phyloP scores from a whole-genome alignment of 2,797 vertebrate species.

The Uromys caudimaculatus region DNA sequence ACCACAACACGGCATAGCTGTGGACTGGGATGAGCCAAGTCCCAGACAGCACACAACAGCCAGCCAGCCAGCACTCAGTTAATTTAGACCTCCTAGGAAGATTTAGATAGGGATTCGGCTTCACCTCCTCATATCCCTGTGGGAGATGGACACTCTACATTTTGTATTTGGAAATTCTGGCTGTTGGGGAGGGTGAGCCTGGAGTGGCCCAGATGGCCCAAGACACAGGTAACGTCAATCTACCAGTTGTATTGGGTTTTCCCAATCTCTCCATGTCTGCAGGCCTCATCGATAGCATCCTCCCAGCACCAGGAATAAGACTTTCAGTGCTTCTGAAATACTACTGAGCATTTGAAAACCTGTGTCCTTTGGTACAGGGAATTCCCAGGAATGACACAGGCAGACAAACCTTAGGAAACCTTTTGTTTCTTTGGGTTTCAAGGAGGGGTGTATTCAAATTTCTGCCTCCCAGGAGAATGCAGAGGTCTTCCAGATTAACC shows the following conservation, averaged over 20 bases:
- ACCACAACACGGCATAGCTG: accelerated
- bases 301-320: neutral
- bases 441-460: neutral
- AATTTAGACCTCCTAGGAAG: no score
- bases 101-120: neutral
- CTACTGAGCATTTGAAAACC: neutral
- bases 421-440: neutral
- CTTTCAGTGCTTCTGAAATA: neutral
- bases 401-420: neutral
- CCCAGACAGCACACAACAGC: accelerated
- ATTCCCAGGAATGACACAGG: neutral
- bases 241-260: accelerated
- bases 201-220: accelerated
- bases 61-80: accelerated
- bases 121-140: neutral
- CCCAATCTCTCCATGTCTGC: accelerated
- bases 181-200: accelerated
- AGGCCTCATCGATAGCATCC: accelerated
- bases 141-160: no score
- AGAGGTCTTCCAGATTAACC: neutral
- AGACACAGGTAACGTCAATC: no score
- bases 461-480: neutral
- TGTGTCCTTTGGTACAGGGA: neutral
- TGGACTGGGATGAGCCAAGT: accelerated
- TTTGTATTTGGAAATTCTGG: neutral